Evolutionary conservation across 2,888 invertebrate species (phyloP).

Genomic region (Tanytarsus gracilentus): DNA sequence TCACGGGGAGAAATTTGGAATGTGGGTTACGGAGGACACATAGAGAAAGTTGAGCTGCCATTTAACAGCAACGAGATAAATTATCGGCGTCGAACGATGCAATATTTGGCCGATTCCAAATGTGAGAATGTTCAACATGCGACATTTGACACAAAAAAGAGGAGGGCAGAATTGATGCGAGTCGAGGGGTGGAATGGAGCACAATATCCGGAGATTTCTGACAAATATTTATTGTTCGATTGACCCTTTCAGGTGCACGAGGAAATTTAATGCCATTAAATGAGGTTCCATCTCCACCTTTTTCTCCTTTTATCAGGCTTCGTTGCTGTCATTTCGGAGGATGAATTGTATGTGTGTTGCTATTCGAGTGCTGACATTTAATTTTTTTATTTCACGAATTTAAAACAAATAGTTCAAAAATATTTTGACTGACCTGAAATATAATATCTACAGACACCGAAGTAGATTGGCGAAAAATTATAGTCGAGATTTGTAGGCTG

Average conservation of each 20-base stretch:
- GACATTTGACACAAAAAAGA: background rate
- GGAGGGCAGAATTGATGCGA: background rate
- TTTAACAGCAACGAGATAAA: background rate
- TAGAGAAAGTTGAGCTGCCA: background rate
- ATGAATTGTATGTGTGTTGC: too few species aligned
- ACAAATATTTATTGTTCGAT: conserved; percentile 18
- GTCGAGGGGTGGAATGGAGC: background rate
- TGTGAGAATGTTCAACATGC: conserved; percentile 15
- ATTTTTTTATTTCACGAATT: too few species aligned
- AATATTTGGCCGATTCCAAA: background rate
- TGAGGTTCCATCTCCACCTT: background rate
- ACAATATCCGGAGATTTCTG: background rate
- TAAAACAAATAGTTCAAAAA: too few species aligned
- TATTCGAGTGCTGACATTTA: too few species aligned
- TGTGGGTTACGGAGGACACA: background rate
- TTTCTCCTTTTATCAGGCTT: background rate
- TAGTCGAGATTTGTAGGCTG: too few species aligned
- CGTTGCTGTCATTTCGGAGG: too few species aligned
- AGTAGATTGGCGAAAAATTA: too few species aligned
- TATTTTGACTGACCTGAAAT: too few species aligned
- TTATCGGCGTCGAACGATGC: background rate
- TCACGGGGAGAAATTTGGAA: background rate
- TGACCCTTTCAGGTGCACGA: conserved; percentile 11
- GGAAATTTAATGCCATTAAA: background rate
- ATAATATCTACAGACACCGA: too few species aligned